Conservation (phyloP, 2,888 invertebrate species). For the Alviniconcha strummeri region DNA sequence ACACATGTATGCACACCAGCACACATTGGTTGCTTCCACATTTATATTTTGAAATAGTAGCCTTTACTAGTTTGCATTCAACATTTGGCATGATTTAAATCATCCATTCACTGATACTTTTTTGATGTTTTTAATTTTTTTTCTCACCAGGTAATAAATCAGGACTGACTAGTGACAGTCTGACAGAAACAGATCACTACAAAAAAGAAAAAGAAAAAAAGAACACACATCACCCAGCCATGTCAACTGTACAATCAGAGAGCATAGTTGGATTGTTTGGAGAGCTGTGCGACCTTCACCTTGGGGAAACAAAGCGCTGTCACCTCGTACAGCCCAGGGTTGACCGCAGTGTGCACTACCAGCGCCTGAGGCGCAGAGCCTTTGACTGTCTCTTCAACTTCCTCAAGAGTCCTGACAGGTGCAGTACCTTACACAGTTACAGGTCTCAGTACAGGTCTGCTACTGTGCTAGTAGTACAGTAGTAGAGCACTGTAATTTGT, state of each 20-base stretch:
- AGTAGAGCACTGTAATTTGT: no score
- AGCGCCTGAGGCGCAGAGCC: conserved; percentile 46
- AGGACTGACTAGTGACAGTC: no score
- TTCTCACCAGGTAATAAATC: no score
- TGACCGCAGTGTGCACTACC: conserved; percentile 44
- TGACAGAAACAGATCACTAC: neutral
- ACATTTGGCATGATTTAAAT: no score
- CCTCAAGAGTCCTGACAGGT: conserved; percentile 52
- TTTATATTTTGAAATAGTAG: no score
- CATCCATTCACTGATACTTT: no score
- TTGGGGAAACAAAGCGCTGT: conserved; percentile 44
- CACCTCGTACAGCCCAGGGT: conserved; percentile 50
- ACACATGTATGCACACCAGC: no score
- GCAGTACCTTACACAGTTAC: neutral
- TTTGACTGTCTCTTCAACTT: conserved; percentile 55
- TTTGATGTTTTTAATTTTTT: no score
- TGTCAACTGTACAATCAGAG: conserved; percentile 30
- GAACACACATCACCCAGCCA: neutral
- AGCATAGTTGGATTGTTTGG: conserved; percentile 52
- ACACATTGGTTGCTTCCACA: no score
- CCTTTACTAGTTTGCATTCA: no score
- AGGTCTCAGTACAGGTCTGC: no score
- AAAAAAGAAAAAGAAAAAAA: neutral
- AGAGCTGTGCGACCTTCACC: conserved; percentile 51
- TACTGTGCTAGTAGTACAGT: no score